Conservation (phyloP, 2,888 invertebrate species). For the Ormyrus nitidulus region DNA sequence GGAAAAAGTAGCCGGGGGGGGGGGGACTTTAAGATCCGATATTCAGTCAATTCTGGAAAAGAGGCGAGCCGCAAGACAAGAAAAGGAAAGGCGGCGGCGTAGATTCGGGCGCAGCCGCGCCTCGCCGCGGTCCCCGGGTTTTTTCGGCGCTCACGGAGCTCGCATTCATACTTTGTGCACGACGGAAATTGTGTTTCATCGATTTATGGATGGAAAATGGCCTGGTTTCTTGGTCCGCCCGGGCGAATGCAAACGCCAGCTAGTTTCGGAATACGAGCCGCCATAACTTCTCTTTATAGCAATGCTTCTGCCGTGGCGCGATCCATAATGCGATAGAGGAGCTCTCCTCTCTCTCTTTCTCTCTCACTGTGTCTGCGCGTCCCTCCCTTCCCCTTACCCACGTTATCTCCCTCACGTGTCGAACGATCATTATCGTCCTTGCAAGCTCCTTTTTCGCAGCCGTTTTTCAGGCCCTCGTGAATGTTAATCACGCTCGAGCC, state of each 20-base stretch:
- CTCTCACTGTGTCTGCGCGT: too few species aligned
- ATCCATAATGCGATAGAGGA: conserved; percentile 38
- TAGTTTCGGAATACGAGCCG: conserved; percentile 43
- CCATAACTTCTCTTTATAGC: conserved; percentile 44
- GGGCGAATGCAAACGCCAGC: conserved; percentile 49
- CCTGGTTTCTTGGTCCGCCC: conserved; percentile 27
- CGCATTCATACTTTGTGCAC: conserved; percentile 17
- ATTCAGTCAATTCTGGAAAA: conserved; percentile 37
- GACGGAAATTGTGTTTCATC: conserved; percentile 44
- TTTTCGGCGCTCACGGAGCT: conserved; percentile 9
- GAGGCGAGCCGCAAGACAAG: neutral
- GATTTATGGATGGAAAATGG: conserved; percentile 38
- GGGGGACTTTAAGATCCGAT: conserved; percentile 3
- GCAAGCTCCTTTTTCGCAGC: neutral
- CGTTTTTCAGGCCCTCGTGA: neutral
- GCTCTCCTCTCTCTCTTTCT: too few species aligned
- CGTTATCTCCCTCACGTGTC: conserved; percentile 16
- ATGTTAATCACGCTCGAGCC: too few species aligned
- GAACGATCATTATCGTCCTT: conserved; percentile 44
- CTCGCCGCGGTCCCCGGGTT: neutral
- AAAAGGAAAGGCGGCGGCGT: neutral
- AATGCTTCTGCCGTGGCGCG: conserved; percentile 24
- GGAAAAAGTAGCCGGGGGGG: too few species aligned
- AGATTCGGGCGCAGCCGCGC: neutral
- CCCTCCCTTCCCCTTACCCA: too few species aligned